Evolutionary conservation across 2,888 invertebrate species (phyloP), one percentile per base, ranked within the genome.

Genomic region (Muschampia plurimacula): DNA sequence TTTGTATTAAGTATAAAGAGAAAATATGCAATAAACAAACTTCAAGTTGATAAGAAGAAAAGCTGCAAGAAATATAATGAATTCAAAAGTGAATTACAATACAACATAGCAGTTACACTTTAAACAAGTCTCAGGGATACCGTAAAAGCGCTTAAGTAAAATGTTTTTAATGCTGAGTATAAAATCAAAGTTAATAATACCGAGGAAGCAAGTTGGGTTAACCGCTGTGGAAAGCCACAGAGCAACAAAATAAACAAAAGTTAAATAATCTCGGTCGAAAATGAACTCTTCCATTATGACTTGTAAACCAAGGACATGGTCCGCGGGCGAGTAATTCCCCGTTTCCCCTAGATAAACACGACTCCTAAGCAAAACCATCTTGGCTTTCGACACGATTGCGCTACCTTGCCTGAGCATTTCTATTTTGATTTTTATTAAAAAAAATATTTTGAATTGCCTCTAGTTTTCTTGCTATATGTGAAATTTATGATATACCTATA

Each of bases 271-370:
- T 85, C 83, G 77, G 80, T 82, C 69, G 82, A 84, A 83, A 86
- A 86, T 83, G 83, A 89, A 88, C 86, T 88, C 89, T 91, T 91
- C 89, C 89, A 90, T 90, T 90, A 89, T 86, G 86, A 85, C 80
- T 84, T 80, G 82, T 80, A 82, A 84, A 81, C 83, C 83, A 85
- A 89, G 87, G 88, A 87, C 84, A 82, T 81, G 80, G 84, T 82
- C 85, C 81, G 82, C 78, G 79, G 81, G 81, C 83, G 82, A 83
- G 85, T 84, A 86, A 89, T 86, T 86, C 85, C 83, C 77, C 80
- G 83, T 84, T 83, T 81, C 81, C 79, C 79, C 78, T 84, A 79
- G 76, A 79, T 83, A 87, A 84, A 86, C 83, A 86, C 81, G 74
- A 79, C 75, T 55, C 46, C 68, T 55, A 44, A 55, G 32, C 41